Conservation (phyloP, 2,888 invertebrate species). For the Auanema freiburgensis region DNA sequence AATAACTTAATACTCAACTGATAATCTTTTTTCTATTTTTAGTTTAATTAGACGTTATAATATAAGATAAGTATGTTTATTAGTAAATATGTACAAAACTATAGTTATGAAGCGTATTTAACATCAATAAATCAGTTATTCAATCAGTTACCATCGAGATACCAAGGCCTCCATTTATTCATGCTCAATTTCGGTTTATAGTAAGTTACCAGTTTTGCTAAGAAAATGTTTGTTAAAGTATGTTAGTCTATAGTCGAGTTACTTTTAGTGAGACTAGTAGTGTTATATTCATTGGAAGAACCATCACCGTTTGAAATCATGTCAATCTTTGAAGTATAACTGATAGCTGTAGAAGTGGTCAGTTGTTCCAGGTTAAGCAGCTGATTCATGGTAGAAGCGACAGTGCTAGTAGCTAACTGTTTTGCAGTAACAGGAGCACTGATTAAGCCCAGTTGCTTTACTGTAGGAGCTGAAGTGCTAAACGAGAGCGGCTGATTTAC, state of each 20-base stretch:
- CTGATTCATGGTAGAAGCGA: too few species aligned
- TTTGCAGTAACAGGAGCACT: too few species aligned
- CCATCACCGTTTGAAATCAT: background rate
- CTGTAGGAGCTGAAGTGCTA: too few species aligned
- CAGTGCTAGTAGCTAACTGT: too few species aligned
- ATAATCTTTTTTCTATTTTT: too few species aligned
- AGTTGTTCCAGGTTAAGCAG: background rate
- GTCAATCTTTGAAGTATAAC: background rate
- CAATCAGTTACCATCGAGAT: constrained; percentile 23
- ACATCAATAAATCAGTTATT: too few species aligned
- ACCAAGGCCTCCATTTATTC: constrained; percentile 47
- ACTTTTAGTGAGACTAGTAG: background rate
- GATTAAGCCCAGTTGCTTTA: too few species aligned
- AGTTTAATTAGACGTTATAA: background rate
- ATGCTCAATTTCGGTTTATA: background rate
- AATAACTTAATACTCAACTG: too few species aligned
- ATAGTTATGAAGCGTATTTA: too few species aligned
- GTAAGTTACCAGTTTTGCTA: background rate
- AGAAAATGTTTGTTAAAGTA: background rate
- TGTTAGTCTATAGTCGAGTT: background rate
- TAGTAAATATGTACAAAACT: too few species aligned
- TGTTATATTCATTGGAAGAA: background rate
- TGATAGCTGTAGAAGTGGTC: background rate
- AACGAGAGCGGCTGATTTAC: too few species aligned
- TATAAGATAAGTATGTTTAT: too few species aligned